Base-by-base conservation (phyloP, 1,140 invertebrate genomes). In the Drosophila parabipectinata region DNA sequence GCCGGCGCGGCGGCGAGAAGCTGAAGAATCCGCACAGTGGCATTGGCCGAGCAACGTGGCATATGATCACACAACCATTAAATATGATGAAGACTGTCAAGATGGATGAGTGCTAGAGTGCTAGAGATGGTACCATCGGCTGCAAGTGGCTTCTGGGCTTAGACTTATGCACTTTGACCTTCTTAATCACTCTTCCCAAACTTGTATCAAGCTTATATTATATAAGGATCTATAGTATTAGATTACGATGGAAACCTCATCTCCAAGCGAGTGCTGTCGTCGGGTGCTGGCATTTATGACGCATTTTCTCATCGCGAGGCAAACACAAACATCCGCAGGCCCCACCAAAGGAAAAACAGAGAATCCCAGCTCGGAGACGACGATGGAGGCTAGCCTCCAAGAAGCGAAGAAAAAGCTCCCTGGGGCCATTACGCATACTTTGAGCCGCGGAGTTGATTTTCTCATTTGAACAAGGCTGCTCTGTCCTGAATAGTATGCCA, bases 221-320 rank as follows among this genome's bases (percentile, higher is more conserved):
- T 21, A 3, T 21, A 21, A 21, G 21, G 21, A 21, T 21, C 21
- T 21, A 21, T 21, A 3, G 21, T 21, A 21, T 21, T 21, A 0
- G 21, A 37, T 37, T 12, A 37, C 34, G 10, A 4, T 1, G 3
- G 9, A 34, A 34, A 0, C 10, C 10, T 3, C 34, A 37, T 37
- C 34, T 37, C 4, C 10, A 37, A 9, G 32, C 41, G 44, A 37
- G 21, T 58, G 73, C 69, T 87, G 83, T 88, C 79, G 59, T 88
- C 79, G 85, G 80, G 69, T 79, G 90, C 88, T 84, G 83, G 88
- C 88, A 90, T 90, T 90, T 90, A 90, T 90, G 88, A 90, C 88
- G 88, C 88, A 90, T 90, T 90, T 90, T 90, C 88, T 90, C 88
- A 90, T 80, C 80, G 64, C 73, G 52, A 51, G 76, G 72, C 72